phyloP scores from a whole-genome alignment of 1,140 invertebrate species.

The Cecropterus lyciades region DNA sequence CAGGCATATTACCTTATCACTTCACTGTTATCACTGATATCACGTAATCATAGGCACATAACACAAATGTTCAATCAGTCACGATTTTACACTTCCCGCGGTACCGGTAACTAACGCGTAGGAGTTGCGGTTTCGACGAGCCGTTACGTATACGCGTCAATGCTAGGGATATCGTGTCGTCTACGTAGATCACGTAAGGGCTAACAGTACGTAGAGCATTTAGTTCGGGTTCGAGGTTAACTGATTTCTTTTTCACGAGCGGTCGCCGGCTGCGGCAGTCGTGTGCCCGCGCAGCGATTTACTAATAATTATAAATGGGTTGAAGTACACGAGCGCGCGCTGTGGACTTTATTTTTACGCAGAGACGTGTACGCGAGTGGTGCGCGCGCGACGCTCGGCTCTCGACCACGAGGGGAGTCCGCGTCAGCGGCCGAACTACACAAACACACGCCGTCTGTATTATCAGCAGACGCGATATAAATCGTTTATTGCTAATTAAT shows the following conservation, averaged over 20 bases:
- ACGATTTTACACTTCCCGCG: constrained; percentile 48
- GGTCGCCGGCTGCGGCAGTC: constrained; percentile 70
- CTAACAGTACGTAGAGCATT: constrained; percentile 42
- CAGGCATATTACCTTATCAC: constrained; percentile 69
- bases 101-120: constrained; percentile 62
- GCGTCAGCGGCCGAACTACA: constrained; percentile 51
- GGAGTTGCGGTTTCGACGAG: constrained; percentile 52
- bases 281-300: constrained; percentile 75
- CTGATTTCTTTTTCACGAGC: constrained; percentile 69
- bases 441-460: constrained; percentile 55
- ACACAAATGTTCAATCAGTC: constrained; percentile 53
- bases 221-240: constrained; percentile 48
- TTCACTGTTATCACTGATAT: constrained; percentile 68
- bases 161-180: constrained; percentile 52
- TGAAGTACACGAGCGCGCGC: constrained; percentile 75
- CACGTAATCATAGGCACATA: constrained; percentile 60
- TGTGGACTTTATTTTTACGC: constrained; percentile 82
- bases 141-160: constrained; percentile 41
- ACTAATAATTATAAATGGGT: constrained; percentile 84
- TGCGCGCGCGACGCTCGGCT: constrained; percentile 61
- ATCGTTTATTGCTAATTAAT: constrained; percentile 77
- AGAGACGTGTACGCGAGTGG: constrained; percentile 72
- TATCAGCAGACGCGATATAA: constrained; percentile 69
- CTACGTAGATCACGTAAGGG: constrained; percentile 50
- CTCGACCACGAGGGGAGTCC: constrained; percentile 64